Conservation (phyloP, 2,113 vertebrate species). For the Malurus alboscapulatus region DNA sequence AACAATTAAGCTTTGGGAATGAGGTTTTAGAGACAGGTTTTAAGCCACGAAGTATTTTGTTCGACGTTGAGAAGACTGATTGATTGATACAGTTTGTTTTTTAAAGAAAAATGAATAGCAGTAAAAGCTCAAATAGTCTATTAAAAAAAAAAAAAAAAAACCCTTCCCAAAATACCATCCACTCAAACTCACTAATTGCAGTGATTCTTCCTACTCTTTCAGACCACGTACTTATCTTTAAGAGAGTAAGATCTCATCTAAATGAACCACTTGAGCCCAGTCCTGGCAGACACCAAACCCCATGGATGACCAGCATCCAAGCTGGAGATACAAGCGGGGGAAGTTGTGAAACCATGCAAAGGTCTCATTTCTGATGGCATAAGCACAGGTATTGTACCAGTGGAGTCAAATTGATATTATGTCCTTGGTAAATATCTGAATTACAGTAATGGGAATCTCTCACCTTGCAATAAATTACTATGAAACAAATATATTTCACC, state of each 20-base stretch:
- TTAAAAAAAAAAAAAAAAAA: background rate
- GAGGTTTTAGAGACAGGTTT: background rate
- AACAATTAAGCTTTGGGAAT: background rate
- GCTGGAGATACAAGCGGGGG: accelerated
- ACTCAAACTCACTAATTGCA: background rate
- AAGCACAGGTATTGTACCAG: background rate
- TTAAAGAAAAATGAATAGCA: background rate
- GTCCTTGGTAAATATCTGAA: background rate
- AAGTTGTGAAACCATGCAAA: background rate
- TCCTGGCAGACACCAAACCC: background rate
- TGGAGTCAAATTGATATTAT: background rate
- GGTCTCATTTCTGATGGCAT: background rate
- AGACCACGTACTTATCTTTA: background rate
- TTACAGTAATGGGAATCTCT: background rate
- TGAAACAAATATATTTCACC: background rate
- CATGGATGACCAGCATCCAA: background rate
- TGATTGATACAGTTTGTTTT: accelerated
- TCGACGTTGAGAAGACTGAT: background rate
- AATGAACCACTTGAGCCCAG: background rate
- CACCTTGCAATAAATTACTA: background rate
- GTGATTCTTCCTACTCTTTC: background rate
- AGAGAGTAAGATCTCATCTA: background rate
- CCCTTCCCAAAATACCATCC: background rate
- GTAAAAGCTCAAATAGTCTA: background rate
- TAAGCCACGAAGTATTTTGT: background rate